Evolutionary conservation across 2,888 invertebrate species (phyloP).

Genomic region (Euplexia lucipara): DNA sequence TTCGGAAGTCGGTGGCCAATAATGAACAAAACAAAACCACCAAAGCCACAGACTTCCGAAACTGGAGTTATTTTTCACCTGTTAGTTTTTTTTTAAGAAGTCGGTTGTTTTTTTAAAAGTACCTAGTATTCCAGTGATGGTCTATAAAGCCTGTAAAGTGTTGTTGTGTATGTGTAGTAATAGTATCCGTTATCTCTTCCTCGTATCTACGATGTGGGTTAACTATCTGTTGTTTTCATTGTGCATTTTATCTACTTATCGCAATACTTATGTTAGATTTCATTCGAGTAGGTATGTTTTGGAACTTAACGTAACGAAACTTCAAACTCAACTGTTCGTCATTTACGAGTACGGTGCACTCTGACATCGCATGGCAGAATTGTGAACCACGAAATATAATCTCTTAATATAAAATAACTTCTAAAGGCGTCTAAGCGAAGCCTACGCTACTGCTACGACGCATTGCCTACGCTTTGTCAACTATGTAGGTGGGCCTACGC

Average conservation of each 20-base stretch:
- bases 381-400: not conserved
- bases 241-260: slow-evolving; percentile 49
- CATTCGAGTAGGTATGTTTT: slow-evolving; percentile 25
- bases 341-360: not conserved
- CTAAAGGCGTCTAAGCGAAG: not conserved
- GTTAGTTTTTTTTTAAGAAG: too few relatives aligned
- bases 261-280: slow-evolving; percentile 43
- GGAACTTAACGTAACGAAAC: slow-evolving; percentile 26
- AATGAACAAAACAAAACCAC: too few relatives aligned
- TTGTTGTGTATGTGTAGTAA: slow-evolving; percentile 37
- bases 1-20: too few relatives aligned
- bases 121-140: not conserved
- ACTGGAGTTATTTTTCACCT: too few relatives aligned
- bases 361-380: not conserved
- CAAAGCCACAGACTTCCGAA: too few relatives aligned
- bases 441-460: not conserved
- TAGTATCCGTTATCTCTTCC: slow-evolving; percentile 39
- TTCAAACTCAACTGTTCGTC: slow-evolving; percentile 1
- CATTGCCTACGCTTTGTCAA: not conserved
- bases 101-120: too few relatives aligned
- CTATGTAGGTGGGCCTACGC: not conserved
- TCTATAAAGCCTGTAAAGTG: slow-evolving; percentile 4
- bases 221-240: slow-evolving; percentile 41
- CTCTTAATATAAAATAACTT: not conserved
- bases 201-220: slow-evolving; percentile 33